Percentiles rank a stretch among this genome's conserved stretches.
Evolutionary conservation across 2,113 vertebrate genomes (phyloP).

Genomic region (Ivindomyrus marchei): DNA sequence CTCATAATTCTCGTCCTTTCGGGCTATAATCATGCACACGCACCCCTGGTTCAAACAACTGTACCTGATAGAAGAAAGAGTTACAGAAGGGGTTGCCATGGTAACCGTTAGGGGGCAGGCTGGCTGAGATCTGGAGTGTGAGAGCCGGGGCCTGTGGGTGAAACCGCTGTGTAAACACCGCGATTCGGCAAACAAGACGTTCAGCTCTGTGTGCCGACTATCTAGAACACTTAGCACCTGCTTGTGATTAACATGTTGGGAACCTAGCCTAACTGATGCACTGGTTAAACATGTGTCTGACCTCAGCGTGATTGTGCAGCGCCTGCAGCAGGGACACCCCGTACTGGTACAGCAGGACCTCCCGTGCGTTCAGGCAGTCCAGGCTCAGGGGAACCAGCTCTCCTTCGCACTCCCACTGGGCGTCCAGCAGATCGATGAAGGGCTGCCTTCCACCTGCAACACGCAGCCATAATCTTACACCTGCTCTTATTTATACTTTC

Average conservation of each 20-base stretch:
- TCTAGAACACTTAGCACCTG: not conserved
- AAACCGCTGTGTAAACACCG: not conserved
- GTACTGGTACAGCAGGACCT: constrained; percentile 72
- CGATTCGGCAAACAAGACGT: not conserved
- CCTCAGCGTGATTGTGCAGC: constrained; percentile 58
- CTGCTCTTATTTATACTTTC: not conserved
- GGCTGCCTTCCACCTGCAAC: constrained; percentile 35
- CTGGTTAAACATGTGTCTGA: constrained; percentile 41
- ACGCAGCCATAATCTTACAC: constrained; percentile 14
- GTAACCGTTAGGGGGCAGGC: constrained; percentile 61
- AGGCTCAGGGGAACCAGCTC: constrained; percentile 51
- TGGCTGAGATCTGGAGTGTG: constrained; percentile 65
- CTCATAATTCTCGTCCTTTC: not conserved
- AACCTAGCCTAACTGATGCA: not conserved
- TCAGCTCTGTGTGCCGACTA: not conserved
- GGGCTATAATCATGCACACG: not conserved
- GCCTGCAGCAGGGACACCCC: constrained; percentile 66
- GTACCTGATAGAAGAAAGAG: constrained; percentile 82
- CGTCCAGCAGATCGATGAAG: constrained; percentile 55
- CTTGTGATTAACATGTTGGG: not conserved
- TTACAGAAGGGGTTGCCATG: constrained; percentile 67
- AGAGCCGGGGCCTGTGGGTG: constrained; percentile 64
- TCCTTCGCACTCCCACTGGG: constrained; percentile 55
- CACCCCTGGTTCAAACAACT: not conserved
- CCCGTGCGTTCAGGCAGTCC: constrained; percentile 61